phyloP scores from a whole-genome alignment of 1,140 invertebrate species.

The Drosophila arizonae region DNA sequence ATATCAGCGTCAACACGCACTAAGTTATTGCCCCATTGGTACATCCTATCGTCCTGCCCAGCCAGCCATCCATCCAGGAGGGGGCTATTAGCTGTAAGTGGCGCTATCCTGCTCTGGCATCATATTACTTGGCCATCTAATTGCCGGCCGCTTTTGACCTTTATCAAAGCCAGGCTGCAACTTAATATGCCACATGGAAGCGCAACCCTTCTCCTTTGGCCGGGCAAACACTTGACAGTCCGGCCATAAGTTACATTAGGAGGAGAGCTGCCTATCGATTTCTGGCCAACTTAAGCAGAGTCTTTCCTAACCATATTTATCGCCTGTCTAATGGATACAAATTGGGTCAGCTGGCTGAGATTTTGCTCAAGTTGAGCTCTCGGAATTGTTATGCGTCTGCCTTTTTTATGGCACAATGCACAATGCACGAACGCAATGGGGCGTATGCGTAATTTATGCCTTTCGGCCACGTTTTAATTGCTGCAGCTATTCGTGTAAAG shows the following conservation, averaged over 20 bases:
- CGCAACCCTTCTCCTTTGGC: constrained; percentile 51
- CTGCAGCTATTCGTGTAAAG: constrained; percentile 56
- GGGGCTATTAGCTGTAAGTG: constrained; percentile 26
- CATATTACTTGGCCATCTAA: constrained; percentile 61
- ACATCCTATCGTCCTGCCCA: constrained; percentile 16
- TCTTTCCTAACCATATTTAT: constrained; percentile 51
- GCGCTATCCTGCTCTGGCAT: constrained; percentile 49
- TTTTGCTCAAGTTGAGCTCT: constrained; percentile 9
- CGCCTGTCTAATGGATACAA: constrained; percentile 69
- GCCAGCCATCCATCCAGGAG: too few relatives aligned
- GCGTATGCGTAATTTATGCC: constrained; percentile 69
- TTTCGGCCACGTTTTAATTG: constrained; percentile 52
- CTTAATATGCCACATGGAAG: constrained; percentile 56
- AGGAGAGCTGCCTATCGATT: constrained; percentile 17
- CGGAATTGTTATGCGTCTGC: constrained; percentile 25
- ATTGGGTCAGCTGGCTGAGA: constrained; percentile 50
- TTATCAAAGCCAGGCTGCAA: constrained; percentile 57
- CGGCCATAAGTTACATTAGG: constrained; percentile 2
- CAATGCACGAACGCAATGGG: constrained; percentile 50
- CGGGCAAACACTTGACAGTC: constrained; percentile 48
- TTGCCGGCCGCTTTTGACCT: constrained; percentile 57
- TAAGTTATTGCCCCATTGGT: constrained; percentile 60
- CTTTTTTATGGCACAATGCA: constrained; percentile 16
- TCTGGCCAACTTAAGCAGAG: background rate
- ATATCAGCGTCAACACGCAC: constrained; percentile 69